Percentiles rank a stretch among this genome's conserved stretches.
Evolutionary conservation across 2,797 vertebrate species (phyloP).

Genomic region (Sandelia bainsii): DNA sequence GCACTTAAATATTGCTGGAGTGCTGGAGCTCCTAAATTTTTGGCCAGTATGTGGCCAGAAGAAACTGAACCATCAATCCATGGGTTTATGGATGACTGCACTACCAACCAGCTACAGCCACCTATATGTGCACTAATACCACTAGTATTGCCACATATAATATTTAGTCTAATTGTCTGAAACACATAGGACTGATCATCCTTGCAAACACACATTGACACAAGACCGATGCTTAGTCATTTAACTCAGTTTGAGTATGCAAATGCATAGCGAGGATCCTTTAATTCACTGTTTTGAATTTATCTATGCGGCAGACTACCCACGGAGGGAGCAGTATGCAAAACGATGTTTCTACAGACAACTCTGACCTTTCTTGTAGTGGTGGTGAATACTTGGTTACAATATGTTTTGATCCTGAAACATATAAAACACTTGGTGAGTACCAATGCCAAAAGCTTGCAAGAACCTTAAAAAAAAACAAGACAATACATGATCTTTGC

Average conservation of each 20-base stretch:
- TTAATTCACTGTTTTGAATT: slow-evolving; percentile 24
- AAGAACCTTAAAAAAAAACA: not conserved
- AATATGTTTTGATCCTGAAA: not conserved
- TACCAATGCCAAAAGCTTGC: no score
- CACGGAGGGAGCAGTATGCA: slow-evolving; percentile 24
- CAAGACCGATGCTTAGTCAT: not conserved
- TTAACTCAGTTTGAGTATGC: slow-evolving; percentile 5
- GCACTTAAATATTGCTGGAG: no score
- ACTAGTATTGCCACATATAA: not conserved
- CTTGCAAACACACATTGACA: not conserved
- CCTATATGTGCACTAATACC: not conserved
- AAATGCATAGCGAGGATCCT: slow-evolving; percentile 28
- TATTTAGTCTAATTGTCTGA: not conserved
- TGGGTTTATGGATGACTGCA: no score
- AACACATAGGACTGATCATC: not conserved
- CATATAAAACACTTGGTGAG: not conserved
- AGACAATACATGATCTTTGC: not conserved
- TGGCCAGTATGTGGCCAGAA: no score
- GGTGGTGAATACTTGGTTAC: not conserved
- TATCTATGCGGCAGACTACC: not conserved
- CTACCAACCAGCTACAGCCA: no score
- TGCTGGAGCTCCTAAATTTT: no score
- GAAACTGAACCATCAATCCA: no score
- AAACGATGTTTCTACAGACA: slow-evolving; percentile 26
- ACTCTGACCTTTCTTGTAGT: not conserved